A percentile compares a stretch with the other conserved stretches of the same genome.
Evolutionary conservation across 2,797 vertebrate species (phyloP).

Genomic region (Yasuhikotakia modesta): DNA sequence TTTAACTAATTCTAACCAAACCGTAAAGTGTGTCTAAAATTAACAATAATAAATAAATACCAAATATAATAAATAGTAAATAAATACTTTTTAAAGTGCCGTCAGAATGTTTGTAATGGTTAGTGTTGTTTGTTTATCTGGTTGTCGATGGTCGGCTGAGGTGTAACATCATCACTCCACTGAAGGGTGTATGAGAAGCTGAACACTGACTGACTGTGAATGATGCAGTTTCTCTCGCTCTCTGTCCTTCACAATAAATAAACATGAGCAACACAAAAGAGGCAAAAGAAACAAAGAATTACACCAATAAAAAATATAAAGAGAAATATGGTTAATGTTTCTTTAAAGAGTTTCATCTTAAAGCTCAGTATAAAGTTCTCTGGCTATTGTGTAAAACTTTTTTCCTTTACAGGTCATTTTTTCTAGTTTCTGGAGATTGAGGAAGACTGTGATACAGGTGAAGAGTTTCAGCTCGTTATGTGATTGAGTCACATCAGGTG

Average conservation of each 20-base stretch:
- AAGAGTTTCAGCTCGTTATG: background rate
- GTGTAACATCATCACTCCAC: constrained; percentile 15
- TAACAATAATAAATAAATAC: too few species aligned
- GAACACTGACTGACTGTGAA: constrained; percentile 29
- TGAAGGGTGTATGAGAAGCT: constrained; percentile 27
- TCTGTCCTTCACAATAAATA: constrained; percentile 46
- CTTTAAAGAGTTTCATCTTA: constrained; percentile 38
- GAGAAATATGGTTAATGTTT: background rate
- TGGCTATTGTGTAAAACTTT: constrained; percentile 12
- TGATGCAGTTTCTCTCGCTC: constrained; percentile 43
- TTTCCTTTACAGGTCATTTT: too few species aligned
- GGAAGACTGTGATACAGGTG: background rate
- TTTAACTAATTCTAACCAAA: too few species aligned
- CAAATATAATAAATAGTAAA: too few species aligned
- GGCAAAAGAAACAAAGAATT: constrained; percentile 28
- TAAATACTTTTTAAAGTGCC: too few species aligned
- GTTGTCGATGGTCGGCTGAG: too few species aligned
- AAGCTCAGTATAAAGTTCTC: constrained; percentile 39
- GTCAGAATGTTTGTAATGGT: background rate
- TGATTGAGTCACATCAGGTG: constrained; percentile 1
- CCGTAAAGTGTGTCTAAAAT: too few species aligned
- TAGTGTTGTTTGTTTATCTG: background rate
- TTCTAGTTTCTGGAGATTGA: background rate
- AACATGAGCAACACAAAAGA: constrained; percentile 22
- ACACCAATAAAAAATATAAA: constrained; percentile 39